Base-by-base conservation (phyloP, 2,888 invertebrate species). In the Sphaeridia pumilis region DNA sequence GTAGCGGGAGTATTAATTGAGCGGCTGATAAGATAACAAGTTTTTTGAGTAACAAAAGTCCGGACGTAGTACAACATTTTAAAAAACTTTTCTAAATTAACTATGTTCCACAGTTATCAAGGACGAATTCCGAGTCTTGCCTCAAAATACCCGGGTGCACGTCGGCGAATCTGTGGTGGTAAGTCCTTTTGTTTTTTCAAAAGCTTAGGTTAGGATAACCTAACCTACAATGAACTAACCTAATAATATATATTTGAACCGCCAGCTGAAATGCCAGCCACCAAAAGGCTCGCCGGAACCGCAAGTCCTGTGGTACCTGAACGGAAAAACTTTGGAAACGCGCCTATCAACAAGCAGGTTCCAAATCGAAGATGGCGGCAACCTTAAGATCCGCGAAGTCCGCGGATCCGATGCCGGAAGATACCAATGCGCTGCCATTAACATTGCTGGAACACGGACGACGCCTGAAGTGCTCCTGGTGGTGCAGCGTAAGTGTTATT, bases 231-330 rank as follows among this genome's bases (percentile, higher is more conserved):
- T n/a, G n/a, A n/a, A n/a, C n/a, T n/a, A n/a, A n/a, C n/a, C n/a
- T n/a, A n/a, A n/a, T 17, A 45, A 25, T 45, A 17, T 17, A 14
- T 45, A 3, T n/a, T n/a, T n/a, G n/a, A n/a, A n/a, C n/a, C n/a
- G n/a, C n/a, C 34, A 52, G 51, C 75, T 97, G 61, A 90, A 92
- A 75, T 97, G 97, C 73, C 82, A 84, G 50, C 85, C 95, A 49
- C 97, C 97, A n/a, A 83, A 84, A 71, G 97, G 97, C 50, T 84
- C 89, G 69, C 97, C 97, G 0, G 93, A 94, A 69, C 95, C 97
- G 21, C 83, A 81, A 49, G 79, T 97, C 49, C 78, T 84, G 68
- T 97, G 97, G 97, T 61, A 64, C 44, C 58, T 58, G 51, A 73
- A 74, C 58, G 70, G 70, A 1, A 62, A 64, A 56, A 63, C 46